Evolutionary conservation across 2,113 vertebrate species (phyloP).

Genomic region (Microtus pennsylvanicus): DNA sequence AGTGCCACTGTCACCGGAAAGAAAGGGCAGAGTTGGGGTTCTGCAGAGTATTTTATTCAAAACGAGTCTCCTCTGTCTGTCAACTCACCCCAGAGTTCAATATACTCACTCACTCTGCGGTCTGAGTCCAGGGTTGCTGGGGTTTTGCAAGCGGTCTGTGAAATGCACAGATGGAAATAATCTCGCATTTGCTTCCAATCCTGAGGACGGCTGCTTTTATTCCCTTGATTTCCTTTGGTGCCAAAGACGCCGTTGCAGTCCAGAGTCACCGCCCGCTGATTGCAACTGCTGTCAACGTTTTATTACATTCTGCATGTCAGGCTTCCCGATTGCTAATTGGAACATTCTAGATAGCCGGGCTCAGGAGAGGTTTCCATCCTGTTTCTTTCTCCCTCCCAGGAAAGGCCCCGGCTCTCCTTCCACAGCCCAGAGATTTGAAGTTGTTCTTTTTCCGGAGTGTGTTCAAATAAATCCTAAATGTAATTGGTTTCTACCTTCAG

Average conservation of each 20-base stretch:
- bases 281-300: slow-evolving; percentile 64
- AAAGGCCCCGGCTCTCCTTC: slow-evolving; percentile 67
- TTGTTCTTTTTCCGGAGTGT: slow-evolving; percentile 68
- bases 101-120: slow-evolving; percentile 82
- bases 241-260: slow-evolving; percentile 59
- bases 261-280: slow-evolving; percentile 39
- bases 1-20: neutral
- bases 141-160: slow-evolving; percentile 49
- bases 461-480: slow-evolving; percentile 66
- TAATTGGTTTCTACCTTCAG: slow-evolving; percentile 75
- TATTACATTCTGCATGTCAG: slow-evolving; percentile 54
- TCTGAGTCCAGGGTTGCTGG: slow-evolving; percentile 73
- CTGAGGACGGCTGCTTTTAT: slow-evolving; percentile 66
- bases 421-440: slow-evolving; percentile 66
- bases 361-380: slow-evolving; percentile 66
- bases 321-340: slow-evolving; percentile 66
- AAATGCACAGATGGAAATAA: slow-evolving; percentile 48
- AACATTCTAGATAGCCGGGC: slow-evolving; percentile 61
- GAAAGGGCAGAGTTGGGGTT: neutral
- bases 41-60: slow-evolving; percentile 43
- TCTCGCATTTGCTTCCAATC: slow-evolving; percentile 60
- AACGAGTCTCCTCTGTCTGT: slow-evolving; percentile 30
- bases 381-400: slow-evolving; percentile 25
- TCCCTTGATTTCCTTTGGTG: slow-evolving; percentile 74
- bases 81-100: slow-evolving; percentile 54